Percentiles rank a stretch among this genome's conserved stretches.
Evolutionary conservation across 2,113 vertebrate genomes (phyloP).

Genomic region (Salvelinus sp.): DNA sequence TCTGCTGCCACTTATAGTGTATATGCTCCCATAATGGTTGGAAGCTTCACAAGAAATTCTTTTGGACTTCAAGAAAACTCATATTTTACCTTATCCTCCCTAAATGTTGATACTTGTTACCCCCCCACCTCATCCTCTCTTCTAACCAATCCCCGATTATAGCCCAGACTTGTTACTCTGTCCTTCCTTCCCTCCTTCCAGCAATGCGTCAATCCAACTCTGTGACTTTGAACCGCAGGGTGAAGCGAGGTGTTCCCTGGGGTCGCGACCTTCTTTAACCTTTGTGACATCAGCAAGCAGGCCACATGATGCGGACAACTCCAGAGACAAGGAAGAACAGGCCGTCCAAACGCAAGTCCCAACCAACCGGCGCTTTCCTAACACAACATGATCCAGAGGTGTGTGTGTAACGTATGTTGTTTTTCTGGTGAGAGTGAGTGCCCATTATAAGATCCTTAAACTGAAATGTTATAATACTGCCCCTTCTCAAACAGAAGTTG

Average conservation of each 20-base stretch:
- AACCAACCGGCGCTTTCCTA: conserved; percentile 84
- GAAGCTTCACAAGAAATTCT: no score
- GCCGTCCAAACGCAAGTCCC: conserved; percentile 79
- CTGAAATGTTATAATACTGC: not conserved
- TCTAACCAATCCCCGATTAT: not conserved
- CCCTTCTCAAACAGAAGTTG: conserved; percentile 70
- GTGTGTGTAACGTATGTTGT: conserved; percentile 19
- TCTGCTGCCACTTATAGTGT: not conserved
- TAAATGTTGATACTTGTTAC: not conserved
- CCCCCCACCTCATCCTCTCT: conserved; percentile 4
- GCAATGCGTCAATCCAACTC: conserved; percentile 63
- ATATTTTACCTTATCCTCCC: not conserved
- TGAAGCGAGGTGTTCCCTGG: conserved; percentile 66
- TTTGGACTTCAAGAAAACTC: no score
- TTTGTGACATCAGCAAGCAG: conserved; percentile 83
- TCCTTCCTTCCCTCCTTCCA: conserved; percentile 19
- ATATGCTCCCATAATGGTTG: not conserved
- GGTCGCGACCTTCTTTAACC: conserved; percentile 79
- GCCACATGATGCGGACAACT: conserved; percentile 82
- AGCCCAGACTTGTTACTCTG: not conserved
- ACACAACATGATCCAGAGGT: conserved; percentile 85
- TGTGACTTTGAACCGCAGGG: conserved; percentile 68
- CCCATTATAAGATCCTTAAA: no score
- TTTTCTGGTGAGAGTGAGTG: conserved; percentile 8
- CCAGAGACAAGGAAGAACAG: conserved; percentile 78